Evolutionary conservation across 1,140 invertebrate species (phyloP).

Genomic region (Apis cerana): DNA sequence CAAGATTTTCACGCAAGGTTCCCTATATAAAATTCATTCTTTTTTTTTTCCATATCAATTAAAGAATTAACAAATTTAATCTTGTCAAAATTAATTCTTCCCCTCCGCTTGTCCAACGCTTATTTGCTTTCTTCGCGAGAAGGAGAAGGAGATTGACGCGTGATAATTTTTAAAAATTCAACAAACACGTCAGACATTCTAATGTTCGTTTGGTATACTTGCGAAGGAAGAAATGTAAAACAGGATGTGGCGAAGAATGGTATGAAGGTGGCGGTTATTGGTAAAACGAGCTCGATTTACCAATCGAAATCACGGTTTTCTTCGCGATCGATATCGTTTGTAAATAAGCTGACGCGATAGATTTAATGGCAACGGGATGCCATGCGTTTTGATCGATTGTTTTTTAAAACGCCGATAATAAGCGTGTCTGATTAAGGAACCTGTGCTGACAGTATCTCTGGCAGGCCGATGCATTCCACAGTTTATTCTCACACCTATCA

Average conservation of each 20-base stretch:
- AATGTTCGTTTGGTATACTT: not conserved
- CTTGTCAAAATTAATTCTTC: no score
- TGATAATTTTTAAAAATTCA: not conserved
- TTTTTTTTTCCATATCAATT: no score
- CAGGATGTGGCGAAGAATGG: not conserved
- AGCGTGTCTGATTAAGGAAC: constrained; percentile 40
- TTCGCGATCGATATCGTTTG: constrained; percentile 33
- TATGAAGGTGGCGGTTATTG: not conserved
- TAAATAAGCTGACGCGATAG: constrained; percentile 21
- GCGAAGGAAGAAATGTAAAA: not conserved
- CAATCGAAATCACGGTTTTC: constrained; percentile 8
- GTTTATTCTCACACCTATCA: constrained; percentile 37
- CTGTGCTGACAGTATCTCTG: constrained; percentile 31
- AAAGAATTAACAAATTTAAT: not conserved
- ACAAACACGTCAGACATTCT: no score
- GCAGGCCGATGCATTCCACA: constrained; percentile 4
- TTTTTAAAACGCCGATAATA: constrained; percentile 34
- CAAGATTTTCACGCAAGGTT: not conserved
- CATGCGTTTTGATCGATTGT: constrained; percentile 30
- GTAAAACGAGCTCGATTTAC: constrained; percentile 3
- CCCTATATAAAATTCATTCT: no score
- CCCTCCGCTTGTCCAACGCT: no score
- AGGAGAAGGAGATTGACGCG: no score
- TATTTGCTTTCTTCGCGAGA: no score
- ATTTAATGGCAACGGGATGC: not conserved